Evolutionary conservation across 1,140 invertebrate genomes (phyloP).

Genomic region (Agraylea sexmaculata): DNA sequence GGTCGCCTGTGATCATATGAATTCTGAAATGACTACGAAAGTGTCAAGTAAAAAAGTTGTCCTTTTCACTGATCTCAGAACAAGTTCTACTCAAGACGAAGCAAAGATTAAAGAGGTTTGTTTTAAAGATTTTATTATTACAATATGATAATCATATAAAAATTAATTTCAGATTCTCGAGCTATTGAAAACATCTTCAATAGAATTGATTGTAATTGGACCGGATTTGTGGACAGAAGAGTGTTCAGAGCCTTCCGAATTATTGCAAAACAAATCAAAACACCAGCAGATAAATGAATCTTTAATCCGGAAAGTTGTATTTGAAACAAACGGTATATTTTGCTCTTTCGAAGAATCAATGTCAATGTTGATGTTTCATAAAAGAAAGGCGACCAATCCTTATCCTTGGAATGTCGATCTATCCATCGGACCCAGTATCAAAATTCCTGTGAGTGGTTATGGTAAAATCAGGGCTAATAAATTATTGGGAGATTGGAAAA

Average conservation of each 20-base stretch:
- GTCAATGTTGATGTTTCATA: constrained; percentile 32
- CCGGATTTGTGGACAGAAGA: constrained; percentile 24
- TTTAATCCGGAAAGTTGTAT: constrained; percentile 27
- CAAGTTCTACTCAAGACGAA: constrained; percentile 22
- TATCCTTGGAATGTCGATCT: constrained; percentile 33
- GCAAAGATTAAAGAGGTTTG: constrained; percentile 24
- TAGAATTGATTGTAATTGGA: constrained; percentile 34
- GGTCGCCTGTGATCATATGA: constrained; percentile 31
- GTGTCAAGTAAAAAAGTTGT: constrained; percentile 31
- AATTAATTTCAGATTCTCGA: constrained; percentile 24
- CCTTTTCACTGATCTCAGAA: constrained; percentile 34
- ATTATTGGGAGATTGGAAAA: constrained; percentile 28
- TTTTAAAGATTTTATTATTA: constrained; percentile 2
- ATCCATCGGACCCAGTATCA: constrained; percentile 33
- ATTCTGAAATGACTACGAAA: constrained; percentile 25
- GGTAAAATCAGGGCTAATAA: constrained; percentile 31
- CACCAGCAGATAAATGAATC: constrained; percentile 1
- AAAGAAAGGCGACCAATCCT: constrained; percentile 27
- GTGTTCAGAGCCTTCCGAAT: constrained; percentile 20
- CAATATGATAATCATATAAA: constrained; percentile 9
- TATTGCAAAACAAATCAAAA: constrained; percentile 17
- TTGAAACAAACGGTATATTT: constrained; percentile 28
- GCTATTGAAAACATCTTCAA: constrained; percentile 28
- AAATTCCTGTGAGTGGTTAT: constrained; percentile 34
- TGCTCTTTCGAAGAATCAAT: constrained; percentile 32